Evolutionary conservation across 2,797 vertebrate species (phyloP), one percentile per base, ranked within the genome.

Genomic region (Pterois miles): DNA sequence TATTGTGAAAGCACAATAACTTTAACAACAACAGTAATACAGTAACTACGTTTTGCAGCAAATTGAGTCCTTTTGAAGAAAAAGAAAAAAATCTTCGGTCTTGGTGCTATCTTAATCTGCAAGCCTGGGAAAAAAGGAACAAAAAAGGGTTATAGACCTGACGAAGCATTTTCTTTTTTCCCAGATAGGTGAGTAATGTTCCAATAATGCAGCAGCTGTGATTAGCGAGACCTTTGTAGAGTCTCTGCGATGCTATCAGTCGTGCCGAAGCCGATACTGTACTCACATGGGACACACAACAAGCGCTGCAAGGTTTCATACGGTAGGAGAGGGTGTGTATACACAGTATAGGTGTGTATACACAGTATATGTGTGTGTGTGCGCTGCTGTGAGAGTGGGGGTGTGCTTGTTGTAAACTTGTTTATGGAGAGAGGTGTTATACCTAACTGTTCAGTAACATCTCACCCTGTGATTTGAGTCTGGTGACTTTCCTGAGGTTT

Each of bases 161-260:
- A 87, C 67, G 52, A 25, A 68, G 73, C 66, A 52, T 76, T 78
- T 85, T 80, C 81, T 82, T 20, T 46, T 75, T 75, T 22, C 84
- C 80, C 85, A 62, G 71, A 75, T 65, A 82, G 81, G 67, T 83
- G 87, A 89, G 71, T 84, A 88, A 90, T 85, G 83, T 69, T 82
- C 80, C 83, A 87, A 89, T 87, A 89, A 86, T 43, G 83, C 74
- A n/a, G 82, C 64, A 27, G 75, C 70, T 83, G 86, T 87, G 87
- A 87, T 90, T 85, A 88, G 86, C 50, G 0, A 77, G 73, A 81
- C 83, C 86, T 84, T 76, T 73, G 70, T 81, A 20, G 77, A 43
- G 75, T 69, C 71, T 75, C 64, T 4, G 74, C 7, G 40, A 79
- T 66, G 82, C 83, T 67, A 88, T 91, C 85, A 78, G 78, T 88